Evolutionary conservation across 2,888 invertebrate genomes (phyloP).

Genomic region (Platycheirus rosarum): DNA sequence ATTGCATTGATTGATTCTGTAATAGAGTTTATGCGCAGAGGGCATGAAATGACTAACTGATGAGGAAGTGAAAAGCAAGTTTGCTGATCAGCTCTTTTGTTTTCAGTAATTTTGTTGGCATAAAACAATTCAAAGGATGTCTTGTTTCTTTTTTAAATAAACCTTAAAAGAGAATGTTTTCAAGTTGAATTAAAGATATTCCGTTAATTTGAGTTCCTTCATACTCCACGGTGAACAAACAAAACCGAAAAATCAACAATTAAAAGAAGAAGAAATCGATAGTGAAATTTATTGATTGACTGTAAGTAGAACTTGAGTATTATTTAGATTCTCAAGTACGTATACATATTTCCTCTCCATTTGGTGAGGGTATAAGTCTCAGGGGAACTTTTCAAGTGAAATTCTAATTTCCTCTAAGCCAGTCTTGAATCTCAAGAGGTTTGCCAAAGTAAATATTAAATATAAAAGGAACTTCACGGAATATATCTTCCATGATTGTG

Average conservation of each 20-base stretch:
- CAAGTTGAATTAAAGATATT: slow-evolving; percentile 2
- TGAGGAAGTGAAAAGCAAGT: slow-evolving; percentile 60
- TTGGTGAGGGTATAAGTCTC: slow-evolving; percentile 1
- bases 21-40: slow-evolving; percentile 57
- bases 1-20: slow-evolving; percentile 72
- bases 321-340: slow-evolving; percentile 51
- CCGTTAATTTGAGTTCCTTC: slow-evolving; percentile 1
- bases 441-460: slow-evolving; percentile 52
- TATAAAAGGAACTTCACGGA: slow-evolving; percentile 55
- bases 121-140: neutral
- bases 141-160: too few species aligned
- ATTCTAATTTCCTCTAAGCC: slow-evolving; percentile 17
- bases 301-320: slow-evolving; percentile 56
- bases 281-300: slow-evolving; percentile 33
- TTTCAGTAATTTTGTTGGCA: too few species aligned
- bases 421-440: slow-evolving; percentile 34
- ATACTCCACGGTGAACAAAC: neutral
- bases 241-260: neutral
- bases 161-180: too few species aligned
- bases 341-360: slow-evolving; percentile 38
- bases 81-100: slow-evolving; percentile 44
- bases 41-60: slow-evolving; percentile 59
- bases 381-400: slow-evolving; percentile 68
- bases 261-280: slow-evolving; percentile 4
- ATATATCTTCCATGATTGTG: slow-evolving; percentile 25